Conservation (phyloP, 2,888 invertebrate genomes). For the Lycia hirtaria region DNA sequence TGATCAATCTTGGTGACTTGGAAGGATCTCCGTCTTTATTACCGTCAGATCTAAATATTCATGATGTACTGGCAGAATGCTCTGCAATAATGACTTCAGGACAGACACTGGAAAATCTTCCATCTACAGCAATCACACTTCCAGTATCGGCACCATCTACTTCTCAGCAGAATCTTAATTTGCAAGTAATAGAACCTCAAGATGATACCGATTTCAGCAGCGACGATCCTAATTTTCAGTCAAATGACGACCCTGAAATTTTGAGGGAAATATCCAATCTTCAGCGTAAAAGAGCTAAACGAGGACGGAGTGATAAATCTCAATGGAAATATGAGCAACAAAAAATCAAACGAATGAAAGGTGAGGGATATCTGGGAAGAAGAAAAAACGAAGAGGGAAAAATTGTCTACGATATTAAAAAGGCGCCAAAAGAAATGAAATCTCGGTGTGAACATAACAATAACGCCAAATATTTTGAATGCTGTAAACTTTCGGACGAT, state of each 20-base stretch:
- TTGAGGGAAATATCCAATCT: constrained; percentile 17
- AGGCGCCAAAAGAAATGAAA: constrained; percentile 20
- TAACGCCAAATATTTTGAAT: constrained; percentile 15
- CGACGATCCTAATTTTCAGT: constrained; percentile 19
- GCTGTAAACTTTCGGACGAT: constrained; percentile 2
- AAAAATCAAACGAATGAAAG: background rate
- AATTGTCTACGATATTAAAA: constrained; percentile 9
- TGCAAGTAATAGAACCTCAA: constrained; percentile 14
- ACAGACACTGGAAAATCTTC: constrained; percentile 11
- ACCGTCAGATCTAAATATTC: constrained; percentile 9
- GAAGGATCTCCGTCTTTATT: constrained; percentile 9
- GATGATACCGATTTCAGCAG: constrained; percentile 24
- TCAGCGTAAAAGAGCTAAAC: constrained; percentile 23
- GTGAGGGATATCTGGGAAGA: constrained; percentile 1
- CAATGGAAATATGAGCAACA: constrained; percentile 12
- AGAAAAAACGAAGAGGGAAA: constrained; percentile 6
- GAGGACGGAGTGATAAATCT: constrained; percentile 15
- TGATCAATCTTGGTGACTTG: constrained; percentile 1
- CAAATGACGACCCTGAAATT: constrained; percentile 3
- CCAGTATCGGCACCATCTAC: constrained; percentile 1
- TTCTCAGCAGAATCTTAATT: background rate
- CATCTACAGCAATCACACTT: constrained; percentile 12
- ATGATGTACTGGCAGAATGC: constrained; percentile 9
- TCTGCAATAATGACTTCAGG: constrained; percentile 11
- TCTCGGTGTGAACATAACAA: constrained; percentile 21